Percentiles rank a stretch among this genome's conserved stretches.
phyloP scores from a whole-genome alignment of 2,888 invertebrate genomes.

The Trileptium ribeirensis region DNA sequence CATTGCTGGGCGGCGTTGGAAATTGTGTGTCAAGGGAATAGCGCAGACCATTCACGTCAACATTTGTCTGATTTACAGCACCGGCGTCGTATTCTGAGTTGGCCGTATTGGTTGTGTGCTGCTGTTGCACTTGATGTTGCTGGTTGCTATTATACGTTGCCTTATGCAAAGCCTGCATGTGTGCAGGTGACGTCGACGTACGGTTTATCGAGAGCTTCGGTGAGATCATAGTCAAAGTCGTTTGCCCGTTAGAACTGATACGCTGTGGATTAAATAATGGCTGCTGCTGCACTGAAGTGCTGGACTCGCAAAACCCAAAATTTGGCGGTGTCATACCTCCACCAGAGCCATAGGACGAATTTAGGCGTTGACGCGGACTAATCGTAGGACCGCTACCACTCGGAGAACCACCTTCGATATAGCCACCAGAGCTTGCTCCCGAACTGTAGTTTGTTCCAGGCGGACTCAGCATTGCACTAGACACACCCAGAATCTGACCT shows the following conservation, averaged over 20 bases:
- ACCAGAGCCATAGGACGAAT: not conserved
- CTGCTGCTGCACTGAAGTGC: not conserved
- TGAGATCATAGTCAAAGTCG: too few species aligned
- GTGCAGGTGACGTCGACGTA: not conserved
- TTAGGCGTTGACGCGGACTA: not conserved
- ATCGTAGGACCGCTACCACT: not conserved
- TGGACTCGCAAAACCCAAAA: not conserved
- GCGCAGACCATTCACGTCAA: not conserved
- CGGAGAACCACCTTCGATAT: not conserved
- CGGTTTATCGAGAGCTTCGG: not conserved
- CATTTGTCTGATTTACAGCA: not conserved
- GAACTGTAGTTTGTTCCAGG: not conserved
- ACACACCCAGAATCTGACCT: slow-evolving; percentile 14
- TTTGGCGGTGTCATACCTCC: not conserved
- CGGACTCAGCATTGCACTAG: slow-evolving; percentile 13
- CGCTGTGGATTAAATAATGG: not conserved
- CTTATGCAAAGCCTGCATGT: not conserved
- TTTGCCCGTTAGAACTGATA: not conserved
- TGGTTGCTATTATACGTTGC: not conserved
- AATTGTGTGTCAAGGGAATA: not conserved
- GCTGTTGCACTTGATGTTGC: not conserved
- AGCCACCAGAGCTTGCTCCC: not conserved
- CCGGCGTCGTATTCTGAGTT: not conserved
- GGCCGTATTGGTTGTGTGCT: not conserved
- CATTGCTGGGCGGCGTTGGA: not conserved